Base-by-base conservation (phyloP, 2,888 invertebrate genomes). In the Calameuta idolon region DNA sequence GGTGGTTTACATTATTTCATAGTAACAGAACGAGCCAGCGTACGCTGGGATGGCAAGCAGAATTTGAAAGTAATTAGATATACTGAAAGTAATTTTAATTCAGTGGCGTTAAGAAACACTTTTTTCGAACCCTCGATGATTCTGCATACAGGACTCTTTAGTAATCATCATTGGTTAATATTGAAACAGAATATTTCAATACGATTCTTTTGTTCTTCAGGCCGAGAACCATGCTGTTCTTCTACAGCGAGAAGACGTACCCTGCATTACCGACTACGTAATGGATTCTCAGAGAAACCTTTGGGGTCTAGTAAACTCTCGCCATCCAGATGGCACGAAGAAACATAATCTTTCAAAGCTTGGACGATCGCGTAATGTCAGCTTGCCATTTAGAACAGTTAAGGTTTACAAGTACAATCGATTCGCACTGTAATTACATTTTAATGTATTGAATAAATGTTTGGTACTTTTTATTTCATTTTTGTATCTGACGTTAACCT, bases 1-100 rank as follows among this genome's bases (percentile, higher is more conserved):
- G 89, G 89, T 68, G 92, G 92, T 30, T 85, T 93, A 68, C 91
- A 89, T 81, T 93, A 93, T 84, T 93, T 92, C 82, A 87, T 93
- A 82, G 85, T 88, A 11, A 87, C 92, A 55, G 92, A 93, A 85
- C 91, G 88, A 83, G 93, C 91, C 5, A 89, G 92, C 31, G 89
- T 93, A 31, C 90, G 92, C 76, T 93, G 92, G 93, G 87, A 91
- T 82, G 91, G 89, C n/a, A 89, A 89, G 89, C 90, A 87, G 85
- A 83, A 86, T 34, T 83, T 89, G 79, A 86, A 83, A 80, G 88
- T 87, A 82, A 83, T 79, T 75, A 31, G 3, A n/a, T 37, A n/a
- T 2, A 30, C 23, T 30, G 34, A 37, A 35, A 37, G 31, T 74
- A 74, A 74, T n/a, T 11, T n/a, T 34, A 34, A 71, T 9, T 55